These are phyloP conservation scores for Elgonia sp. DNA, from an alignment of 2,888 invertebrate species.

Conservation along the genomic window DNA sequence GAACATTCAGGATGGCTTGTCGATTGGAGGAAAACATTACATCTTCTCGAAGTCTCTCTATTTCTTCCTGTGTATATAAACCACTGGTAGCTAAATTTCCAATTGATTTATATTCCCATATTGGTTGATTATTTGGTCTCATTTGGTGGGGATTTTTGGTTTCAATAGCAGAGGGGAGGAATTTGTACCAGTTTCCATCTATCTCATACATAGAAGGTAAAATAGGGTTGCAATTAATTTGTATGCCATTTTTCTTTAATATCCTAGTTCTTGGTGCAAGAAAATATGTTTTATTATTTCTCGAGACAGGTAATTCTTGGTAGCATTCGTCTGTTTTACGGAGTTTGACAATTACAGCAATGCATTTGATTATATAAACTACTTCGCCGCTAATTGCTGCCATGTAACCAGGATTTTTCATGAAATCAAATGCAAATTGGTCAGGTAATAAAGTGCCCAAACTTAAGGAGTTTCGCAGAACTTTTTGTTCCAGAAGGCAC, in stretches of 20 bases:
- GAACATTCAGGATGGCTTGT: background rate
- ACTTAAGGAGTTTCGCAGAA: constrained; percentile 8
- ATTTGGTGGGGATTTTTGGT: background rate
- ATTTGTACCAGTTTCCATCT: too few relatives aligned
- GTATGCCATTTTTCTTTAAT: background rate
- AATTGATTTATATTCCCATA: constrained; percentile 20
- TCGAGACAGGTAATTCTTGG: background rate
- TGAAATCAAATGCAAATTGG: constrained; percentile 18
- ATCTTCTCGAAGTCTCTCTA: background rate
- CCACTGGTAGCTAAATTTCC: constrained; percentile 17
- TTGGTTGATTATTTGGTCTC: background rate
- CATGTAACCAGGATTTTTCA: constrained; percentile 24
- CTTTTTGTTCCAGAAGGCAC: background rate
- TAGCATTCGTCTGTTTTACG: constrained; percentile 8
- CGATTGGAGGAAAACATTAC: constrained; percentile 7
- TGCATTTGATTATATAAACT: constrained; percentile 23
- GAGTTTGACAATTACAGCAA: background rate
- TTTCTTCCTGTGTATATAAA: background rate
- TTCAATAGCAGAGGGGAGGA: background rate
- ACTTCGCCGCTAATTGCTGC: constrained; percentile 2
- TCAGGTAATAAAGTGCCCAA: background rate
- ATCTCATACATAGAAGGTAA: constrained; percentile 13
- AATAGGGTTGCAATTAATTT: constrained; percentile 25
- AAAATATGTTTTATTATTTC: constrained; percentile 6
- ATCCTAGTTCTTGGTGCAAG: background rate